Percentiles rank a stretch among this genome's conserved stretches.
Evolutionary conservation across 2,113 vertebrate species (phyloP).

Genomic region (Porphyrio hochstetteri): DNA sequence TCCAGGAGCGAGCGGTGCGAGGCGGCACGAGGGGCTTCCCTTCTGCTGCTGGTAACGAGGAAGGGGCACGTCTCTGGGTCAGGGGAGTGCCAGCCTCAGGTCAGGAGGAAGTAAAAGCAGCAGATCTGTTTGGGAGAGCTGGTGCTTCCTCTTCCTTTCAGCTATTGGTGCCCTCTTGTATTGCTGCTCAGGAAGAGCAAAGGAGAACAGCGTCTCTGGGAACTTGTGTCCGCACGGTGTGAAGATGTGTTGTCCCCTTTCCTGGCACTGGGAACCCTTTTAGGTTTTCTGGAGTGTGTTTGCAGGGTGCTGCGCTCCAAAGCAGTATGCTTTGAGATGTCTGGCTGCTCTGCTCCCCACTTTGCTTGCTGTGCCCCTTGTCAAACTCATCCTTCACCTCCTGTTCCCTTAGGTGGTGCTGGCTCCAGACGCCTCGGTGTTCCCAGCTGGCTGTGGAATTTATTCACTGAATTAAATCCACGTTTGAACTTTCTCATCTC

Average conservation of each 20-base stretch:
- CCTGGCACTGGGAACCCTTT: too few species aligned
- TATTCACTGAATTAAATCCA: not conserved
- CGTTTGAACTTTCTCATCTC: not conserved
- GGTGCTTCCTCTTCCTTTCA: not conserved
- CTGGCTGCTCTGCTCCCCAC: not conserved
- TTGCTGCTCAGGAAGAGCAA: not conserved
- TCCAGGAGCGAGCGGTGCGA: not conserved
- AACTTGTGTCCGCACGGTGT: not conserved
- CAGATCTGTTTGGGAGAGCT: not conserved
- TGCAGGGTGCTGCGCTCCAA: not conserved
- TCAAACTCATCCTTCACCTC: not conserved
- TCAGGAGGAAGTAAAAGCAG: not conserved
- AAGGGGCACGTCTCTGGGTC: rapidly evolving
- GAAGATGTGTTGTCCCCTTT: not conserved
- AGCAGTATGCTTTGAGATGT: not conserved
- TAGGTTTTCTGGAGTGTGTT: not conserved
- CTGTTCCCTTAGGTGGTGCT: not conserved
- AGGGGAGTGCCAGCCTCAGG: not conserved
- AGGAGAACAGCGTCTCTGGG: not conserved
- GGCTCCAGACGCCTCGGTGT: not conserved
- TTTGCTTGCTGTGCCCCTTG: not conserved
- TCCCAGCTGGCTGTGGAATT: not conserved
- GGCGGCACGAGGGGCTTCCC: not conserved
- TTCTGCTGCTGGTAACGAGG: not conserved
- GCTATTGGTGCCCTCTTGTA: not conserved